Percentiles rank a stretch among this genome's conserved stretches.
phyloP scores from a whole-genome alignment of 2,113 vertebrate species.

The Tupaia chinensis region DNA sequence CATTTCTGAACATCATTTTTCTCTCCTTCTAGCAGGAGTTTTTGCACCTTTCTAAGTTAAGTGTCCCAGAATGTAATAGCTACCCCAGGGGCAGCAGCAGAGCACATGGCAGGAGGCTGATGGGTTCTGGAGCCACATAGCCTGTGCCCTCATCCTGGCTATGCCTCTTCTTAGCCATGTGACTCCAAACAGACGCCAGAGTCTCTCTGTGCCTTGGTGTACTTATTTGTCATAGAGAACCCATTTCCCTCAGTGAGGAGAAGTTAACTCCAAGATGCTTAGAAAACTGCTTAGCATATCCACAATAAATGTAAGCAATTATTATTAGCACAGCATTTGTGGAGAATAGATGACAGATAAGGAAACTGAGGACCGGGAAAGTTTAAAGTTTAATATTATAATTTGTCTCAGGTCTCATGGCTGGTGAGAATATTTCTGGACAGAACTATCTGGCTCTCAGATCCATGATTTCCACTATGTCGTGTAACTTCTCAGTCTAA shows the following conservation, averaged over 20 bases:
- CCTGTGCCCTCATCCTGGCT: rapidly evolving
- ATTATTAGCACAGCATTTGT: not conserved
- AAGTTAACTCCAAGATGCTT: not conserved
- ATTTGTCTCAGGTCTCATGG: not conserved
- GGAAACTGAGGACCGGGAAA: not conserved
- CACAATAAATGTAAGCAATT: not conserved
- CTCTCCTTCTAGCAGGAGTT: slow-evolving; percentile 7
- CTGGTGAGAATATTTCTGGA: not conserved
- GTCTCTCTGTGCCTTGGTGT: not conserved
- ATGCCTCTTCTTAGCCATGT: not conserved
- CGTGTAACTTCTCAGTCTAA: not conserved
- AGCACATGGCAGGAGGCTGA: not conserved
- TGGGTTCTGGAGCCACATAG: rapidly evolving
- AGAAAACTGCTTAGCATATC: not conserved
- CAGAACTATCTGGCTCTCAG: not conserved
- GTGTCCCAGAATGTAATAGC: not conserved
- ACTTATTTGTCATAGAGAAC: not conserved
- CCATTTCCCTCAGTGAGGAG: slow-evolving; percentile 7
- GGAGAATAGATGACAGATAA: not conserved
- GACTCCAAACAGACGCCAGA: not conserved
- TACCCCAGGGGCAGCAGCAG: not conserved
- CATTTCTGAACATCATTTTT: not conserved
- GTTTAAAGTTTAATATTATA: not conserved
- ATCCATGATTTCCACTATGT: not conserved
- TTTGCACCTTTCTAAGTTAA: slow-evolving; percentile 12